Base-by-base conservation (phyloP, 2,113 vertebrate species). In the Hemichromis elongatus region DNA sequence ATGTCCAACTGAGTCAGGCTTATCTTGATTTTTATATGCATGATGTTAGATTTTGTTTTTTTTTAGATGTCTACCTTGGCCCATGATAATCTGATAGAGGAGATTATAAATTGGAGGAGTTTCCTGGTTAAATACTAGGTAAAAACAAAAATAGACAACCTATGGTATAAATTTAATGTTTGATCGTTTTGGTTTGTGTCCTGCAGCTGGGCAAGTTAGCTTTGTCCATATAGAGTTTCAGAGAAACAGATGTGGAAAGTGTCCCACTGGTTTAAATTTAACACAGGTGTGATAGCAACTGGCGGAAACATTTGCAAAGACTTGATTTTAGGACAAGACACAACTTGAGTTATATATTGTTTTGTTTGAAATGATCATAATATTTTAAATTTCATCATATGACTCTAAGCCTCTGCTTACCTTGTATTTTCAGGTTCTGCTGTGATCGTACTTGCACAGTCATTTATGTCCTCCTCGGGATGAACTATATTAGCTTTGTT, bases 231-330 rank as follows among this genome's bases (percentile, higher is more conserved):
- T 28, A 10, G 61, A 16, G n/a, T 77, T 68, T 80, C 21, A 68
- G 19, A 19, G 57, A 73, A 90, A 21, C 83, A 83, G 56, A 89
- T 61, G 79, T 83, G 21, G 59, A 82, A 68, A 85, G 63, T 53
- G 61, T 24, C 40, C 73, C 12, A 11, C 63, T 79, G 66, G 75
- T 83, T 66, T 85, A 45, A 53, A 86, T 77, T 40, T 42, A 79
- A 84, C 79, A 47, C 82, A 85, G 59, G 53, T 75, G 88, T 50
- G 40, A 52, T 57, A 26, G 80, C 57, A 87, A 35, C 45, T 78
- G 56, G 7, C 10, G 73, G 54, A 73, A 57, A 52, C 54, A 42
- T 90, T 61, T 37, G 2, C 52, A 59, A 86, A 63, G 13, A 70
- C n/a, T 45, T 19, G 53, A 50, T 66, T 2, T n/a, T 18, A 35